Evolutionary conservation across 2,797 vertebrate species (phyloP).

Genomic region (Hippopotamyrus pictus): DNA sequence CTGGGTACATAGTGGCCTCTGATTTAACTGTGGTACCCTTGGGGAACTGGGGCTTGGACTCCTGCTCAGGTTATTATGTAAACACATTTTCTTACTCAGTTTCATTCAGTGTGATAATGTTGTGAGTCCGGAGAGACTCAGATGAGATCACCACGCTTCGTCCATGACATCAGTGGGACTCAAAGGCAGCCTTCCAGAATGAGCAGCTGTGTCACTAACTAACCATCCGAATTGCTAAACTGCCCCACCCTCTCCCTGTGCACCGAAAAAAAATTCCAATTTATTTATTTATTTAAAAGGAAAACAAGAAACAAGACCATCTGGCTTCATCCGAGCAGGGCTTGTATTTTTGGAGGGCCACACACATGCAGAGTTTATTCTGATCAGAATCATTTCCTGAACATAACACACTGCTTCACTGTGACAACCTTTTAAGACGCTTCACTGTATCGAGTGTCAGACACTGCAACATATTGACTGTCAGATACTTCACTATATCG

Average conservation of each 20-base stretch:
- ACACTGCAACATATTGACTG: neutral
- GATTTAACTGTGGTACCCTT: neutral
- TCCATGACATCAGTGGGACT: conserved; percentile 41
- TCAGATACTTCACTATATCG: neutral
- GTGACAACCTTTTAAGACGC: neutral
- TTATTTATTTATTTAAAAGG: conserved; percentile 6
- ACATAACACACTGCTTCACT: neutral
- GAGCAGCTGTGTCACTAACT: conserved; percentile 29
- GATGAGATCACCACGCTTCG: conserved; percentile 43
- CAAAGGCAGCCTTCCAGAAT: conserved; percentile 22
- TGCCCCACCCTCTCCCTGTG: conserved; percentile 15
- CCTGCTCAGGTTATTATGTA: conserved; percentile 42
- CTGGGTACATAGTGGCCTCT: neutral
- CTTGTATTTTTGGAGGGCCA: neutral
- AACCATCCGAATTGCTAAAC: conserved; percentile 17
- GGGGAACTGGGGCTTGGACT: neutral
- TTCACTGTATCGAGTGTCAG: neutral
- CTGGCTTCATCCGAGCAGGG: conserved; percentile 10
- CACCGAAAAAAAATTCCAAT: neutral
- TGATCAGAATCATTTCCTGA: neutral
- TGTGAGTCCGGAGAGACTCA: conserved; percentile 44
- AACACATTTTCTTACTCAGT: conserved; percentile 45
- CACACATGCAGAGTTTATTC: neutral
- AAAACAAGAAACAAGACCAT: conserved; percentile 17
- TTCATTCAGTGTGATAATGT: conserved; percentile 42